Conservation (phyloP, 1,140 invertebrate genomes). For the Zophobas morio region DNA sequence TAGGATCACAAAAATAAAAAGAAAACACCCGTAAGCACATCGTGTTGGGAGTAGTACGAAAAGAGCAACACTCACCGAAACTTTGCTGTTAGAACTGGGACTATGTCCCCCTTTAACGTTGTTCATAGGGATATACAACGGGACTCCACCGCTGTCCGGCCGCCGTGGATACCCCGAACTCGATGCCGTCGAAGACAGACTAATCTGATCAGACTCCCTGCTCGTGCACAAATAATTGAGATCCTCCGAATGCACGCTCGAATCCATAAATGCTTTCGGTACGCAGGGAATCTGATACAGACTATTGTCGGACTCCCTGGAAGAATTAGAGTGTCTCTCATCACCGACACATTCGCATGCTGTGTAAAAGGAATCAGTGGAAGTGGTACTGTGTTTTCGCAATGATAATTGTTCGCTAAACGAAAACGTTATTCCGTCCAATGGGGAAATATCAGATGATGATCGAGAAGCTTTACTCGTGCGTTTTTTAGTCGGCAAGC, state of each 20-base stretch:
- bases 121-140: slow-evolving; percentile 67
- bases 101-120: slow-evolving; percentile 65
- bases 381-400: slow-evolving; percentile 55
- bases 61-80: slow-evolving; percentile 64
- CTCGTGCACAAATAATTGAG: slow-evolving; percentile 65
- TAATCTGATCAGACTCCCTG: slow-evolving; percentile 67
- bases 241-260: slow-evolving; percentile 72
- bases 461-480: slow-evolving; percentile 48
- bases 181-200: slow-evolving; percentile 67
- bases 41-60: slow-evolving; percentile 1
- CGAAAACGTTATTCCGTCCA: slow-evolving; percentile 63
- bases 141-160: slow-evolving; percentile 65
- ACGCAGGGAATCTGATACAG: slow-evolving; percentile 72
- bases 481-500: slow-evolving; percentile 60
- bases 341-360: slow-evolving; percentile 44
- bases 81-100: slow-evolving; percentile 68
- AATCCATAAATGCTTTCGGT: slow-evolving; percentile 71
- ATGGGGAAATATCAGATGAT: slow-evolving; percentile 51
- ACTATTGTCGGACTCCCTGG: slow-evolving; percentile 73
- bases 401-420: slow-evolving; percentile 61
- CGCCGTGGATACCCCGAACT: slow-evolving; percentile 66
- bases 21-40: neutral
- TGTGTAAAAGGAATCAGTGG: slow-evolving; percentile 57
- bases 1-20: neutral
- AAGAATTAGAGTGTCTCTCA: slow-evolving; percentile 60